phyloP scores from a whole-genome alignment of 1,140 invertebrate genomes.

The Bombus breviceps region DNA sequence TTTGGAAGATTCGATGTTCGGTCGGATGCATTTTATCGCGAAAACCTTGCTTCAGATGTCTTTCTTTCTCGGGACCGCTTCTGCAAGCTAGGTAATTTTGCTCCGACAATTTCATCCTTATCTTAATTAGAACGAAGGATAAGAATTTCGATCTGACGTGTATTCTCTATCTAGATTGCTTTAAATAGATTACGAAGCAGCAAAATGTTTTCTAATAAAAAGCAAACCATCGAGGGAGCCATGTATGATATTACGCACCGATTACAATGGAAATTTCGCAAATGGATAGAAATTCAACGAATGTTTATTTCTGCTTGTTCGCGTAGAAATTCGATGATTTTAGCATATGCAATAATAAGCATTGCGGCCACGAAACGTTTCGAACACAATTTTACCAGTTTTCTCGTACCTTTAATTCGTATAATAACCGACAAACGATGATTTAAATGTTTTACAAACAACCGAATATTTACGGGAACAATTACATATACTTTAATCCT shows the following conservation, averaged over 20 bases:
- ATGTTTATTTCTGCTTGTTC: background rate
- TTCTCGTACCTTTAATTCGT: background rate
- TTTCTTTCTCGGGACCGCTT: background rate
- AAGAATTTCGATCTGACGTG: background rate
- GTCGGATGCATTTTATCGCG: background rate
- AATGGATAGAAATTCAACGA: background rate
- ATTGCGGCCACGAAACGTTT: background rate
- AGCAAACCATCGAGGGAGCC: background rate
- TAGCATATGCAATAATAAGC: background rate
- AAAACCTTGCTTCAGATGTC: background rate
- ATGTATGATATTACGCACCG: background rate
- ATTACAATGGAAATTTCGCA: background rate
- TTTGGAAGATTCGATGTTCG: background rate
- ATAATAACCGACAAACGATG: background rate
- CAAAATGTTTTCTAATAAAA: conserved; percentile 2
- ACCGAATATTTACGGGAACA: background rate
- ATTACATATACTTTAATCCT: background rate
- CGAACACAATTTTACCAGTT: background rate
- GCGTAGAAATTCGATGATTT: background rate
- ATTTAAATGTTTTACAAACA: background rate
- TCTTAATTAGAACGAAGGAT: conserved; percentile 3
- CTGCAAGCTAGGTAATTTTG: background rate
- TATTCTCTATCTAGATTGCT: background rate
- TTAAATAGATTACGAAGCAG: background rate
- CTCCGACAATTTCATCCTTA: background rate